Evolutionary conservation across 1,140 invertebrate genomes (phyloP), one percentile per base, ranked within the genome.

Genomic region (Akabosia matsudoensis): DNA sequence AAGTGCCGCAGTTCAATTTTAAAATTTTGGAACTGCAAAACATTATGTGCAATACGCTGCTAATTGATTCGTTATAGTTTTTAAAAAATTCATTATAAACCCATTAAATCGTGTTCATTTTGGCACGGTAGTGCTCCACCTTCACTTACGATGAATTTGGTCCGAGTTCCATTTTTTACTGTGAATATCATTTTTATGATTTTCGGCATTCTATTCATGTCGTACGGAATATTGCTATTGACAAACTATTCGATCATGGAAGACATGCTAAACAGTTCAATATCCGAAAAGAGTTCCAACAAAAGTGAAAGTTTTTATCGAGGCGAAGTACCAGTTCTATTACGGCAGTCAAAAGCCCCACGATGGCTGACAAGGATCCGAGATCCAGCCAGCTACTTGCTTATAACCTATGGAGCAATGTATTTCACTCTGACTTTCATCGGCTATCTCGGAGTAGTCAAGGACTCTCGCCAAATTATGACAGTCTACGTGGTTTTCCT

Each of bases 91-190:
- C n/a, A n/a, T n/a, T n/a, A n/a, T n/a, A n/a, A n/a, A n/a, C n/a
- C n/a, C n/a, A n/a, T n/a, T n/a, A n/a, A n/a, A n/a, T n/a, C n/a
- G n/a, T n/a, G n/a, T n/a, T n/a, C n/a, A n/a, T n/a, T n/a, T n/a
- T n/a, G n/a, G n/a, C n/a, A n/a, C n/a, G n/a, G n/a, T n/a, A n/a
- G n/a, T n/a, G n/a, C n/a, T n/a, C n/a, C n/a, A n/a, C n/a, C n/a
- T n/a, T n/a, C n/a, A n/a, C n/a, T n/a, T n/a, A n/a, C n/a, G 31
- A 67, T 67, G 61, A 67, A 67, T 67, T 67, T 67, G 1, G n/a
- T 67, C 10, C 61, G 61, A 4, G 13, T 30, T 22, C 61, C 61
- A 10, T 67, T 67, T 67, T 67, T 67, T 30, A 10, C 13, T 30
- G 61, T 67, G 3, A 67, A 67, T 31, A 31, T 67, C 1, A 24